A percentile compares a stretch with the other conserved stretches of the same genome.
These are phyloP conservation scores for Smittia sp. DNA, from an alignment of 2,888 invertebrate species.

Conservation along the genomic window DNA sequence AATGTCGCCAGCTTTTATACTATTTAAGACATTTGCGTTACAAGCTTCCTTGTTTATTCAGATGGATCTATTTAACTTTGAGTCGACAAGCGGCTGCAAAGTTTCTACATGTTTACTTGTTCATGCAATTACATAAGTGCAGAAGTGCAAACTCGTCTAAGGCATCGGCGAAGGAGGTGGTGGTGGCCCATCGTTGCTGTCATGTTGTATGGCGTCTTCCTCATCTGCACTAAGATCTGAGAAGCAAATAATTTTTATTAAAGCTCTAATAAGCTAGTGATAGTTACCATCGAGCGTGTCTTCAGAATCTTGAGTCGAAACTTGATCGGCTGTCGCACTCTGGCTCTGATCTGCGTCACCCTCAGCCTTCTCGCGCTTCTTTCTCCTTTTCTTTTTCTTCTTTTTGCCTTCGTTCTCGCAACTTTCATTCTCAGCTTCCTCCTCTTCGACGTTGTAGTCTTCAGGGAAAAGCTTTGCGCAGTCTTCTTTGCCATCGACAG, in stretches of 20 bases:
- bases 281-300: conserved; percentile 35
- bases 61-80: too few relatives aligned
- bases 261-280: neutral
- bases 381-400: neutral
- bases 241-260: neutral
- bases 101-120: too few relatives aligned
- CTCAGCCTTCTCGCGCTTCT: conserved; percentile 34
- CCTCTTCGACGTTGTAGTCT: conserved; percentile 59
- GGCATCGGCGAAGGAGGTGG: conserved; percentile 4
- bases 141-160: too few relatives aligned
- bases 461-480: conserved; percentile 67
- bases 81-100: too few relatives aligned
- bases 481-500: conserved; percentile 63
- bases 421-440: conserved; percentile 47
- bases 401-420: conserved; percentile 22
- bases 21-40: too few relatives aligned
- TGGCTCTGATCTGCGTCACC: conserved; percentile 34
- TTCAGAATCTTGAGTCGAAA: conserved; percentile 33
- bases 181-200: conserved; percentile 6
- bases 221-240: conserved; percentile 27
- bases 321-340: conserved; percentile 30
- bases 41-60: too few relatives aligned
- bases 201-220: neutral
- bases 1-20: too few relatives aligned
- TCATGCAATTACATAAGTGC: too few relatives aligned